Percentiles rank a stretch among this genome's conserved stretches.
Conservation (phyloP, 2,113 vertebrate genomes). For the Baryphthengus martii region DNA sequence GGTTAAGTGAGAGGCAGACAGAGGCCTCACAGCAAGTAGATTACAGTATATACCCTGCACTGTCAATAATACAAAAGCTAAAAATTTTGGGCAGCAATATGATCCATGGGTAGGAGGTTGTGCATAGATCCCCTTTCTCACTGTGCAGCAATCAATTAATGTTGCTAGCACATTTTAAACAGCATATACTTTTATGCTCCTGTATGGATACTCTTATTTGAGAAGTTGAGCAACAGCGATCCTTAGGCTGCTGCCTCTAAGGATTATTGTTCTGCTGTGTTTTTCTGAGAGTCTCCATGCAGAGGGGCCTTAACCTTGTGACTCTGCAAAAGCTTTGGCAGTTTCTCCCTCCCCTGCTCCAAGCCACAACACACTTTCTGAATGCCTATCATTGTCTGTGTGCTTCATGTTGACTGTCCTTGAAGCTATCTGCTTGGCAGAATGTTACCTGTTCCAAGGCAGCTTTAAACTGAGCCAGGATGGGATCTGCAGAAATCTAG, state of each 20-base stretch:
- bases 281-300: not conserved
- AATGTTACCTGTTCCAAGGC: not conserved
- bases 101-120: not conserved
- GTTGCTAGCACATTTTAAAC: not conserved
- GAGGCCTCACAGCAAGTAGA: not conserved
- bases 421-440: not conserved
- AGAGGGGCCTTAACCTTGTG: not conserved
- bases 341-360: not conserved
- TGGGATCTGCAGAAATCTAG: not conserved
- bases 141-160: not conserved
- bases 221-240: not conserved
- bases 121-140: not conserved
- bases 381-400: not conserved
- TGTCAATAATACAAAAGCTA: not conserved
- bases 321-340: not conserved
- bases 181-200: not conserved
- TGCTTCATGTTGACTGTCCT: not conserved
- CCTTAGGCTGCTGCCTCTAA: not conserved
- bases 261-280: not conserved
- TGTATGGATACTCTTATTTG: not conserved
- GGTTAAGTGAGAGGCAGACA: not conserved
- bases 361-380: not conserved
- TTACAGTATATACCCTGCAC: not conserved
- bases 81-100: not conserved
- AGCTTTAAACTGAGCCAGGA: not conserved